Conservation (phyloP, 2,888 invertebrate species). For the Melieria picta region DNA sequence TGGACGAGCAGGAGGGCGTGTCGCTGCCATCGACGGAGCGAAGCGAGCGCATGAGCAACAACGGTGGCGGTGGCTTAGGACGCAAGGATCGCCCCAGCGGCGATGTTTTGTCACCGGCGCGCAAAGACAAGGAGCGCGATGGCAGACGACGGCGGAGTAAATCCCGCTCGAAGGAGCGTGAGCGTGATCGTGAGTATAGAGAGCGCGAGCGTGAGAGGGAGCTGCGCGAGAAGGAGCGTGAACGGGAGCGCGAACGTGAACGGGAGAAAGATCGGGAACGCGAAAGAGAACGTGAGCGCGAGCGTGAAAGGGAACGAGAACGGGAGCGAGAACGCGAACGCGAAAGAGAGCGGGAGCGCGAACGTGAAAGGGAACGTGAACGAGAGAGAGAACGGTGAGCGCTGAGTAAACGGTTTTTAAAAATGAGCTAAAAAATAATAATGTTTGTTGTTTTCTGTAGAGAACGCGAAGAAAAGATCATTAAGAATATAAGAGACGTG, state of each 20-base stretch:
- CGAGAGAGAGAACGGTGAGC: constrained; percentile 51
- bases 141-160: constrained; percentile 58
- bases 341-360: constrained; percentile 66
- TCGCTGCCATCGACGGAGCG: no score
- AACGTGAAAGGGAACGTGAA: constrained; percentile 66
- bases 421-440: background rate
- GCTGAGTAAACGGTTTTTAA: background rate
- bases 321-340: constrained; percentile 67
- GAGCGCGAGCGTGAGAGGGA: constrained; percentile 38
- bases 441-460: constrained; percentile 44
- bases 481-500: constrained; percentile 72
- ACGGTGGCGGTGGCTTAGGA: constrained; percentile 21
- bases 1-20: constrained; percentile 43
- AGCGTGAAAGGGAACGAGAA: constrained; percentile 71
- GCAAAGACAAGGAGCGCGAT: constrained; percentile 54
- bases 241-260: constrained; percentile 68
- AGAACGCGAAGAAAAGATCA: constrained; percentile 67
- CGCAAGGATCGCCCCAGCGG: constrained; percentile 50
- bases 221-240: constrained; percentile 56
- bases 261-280: constrained; percentile 69
- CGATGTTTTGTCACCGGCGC: constrained; percentile 54
- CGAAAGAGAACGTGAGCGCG: constrained; percentile 68
- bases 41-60: constrained; percentile 20
- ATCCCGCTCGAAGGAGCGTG: constrained; percentile 67
- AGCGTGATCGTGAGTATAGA: constrained; percentile 56